Evolutionary conservation across 2,888 invertebrate species (phyloP).

Genomic region (Orchestes rusci): DNA sequence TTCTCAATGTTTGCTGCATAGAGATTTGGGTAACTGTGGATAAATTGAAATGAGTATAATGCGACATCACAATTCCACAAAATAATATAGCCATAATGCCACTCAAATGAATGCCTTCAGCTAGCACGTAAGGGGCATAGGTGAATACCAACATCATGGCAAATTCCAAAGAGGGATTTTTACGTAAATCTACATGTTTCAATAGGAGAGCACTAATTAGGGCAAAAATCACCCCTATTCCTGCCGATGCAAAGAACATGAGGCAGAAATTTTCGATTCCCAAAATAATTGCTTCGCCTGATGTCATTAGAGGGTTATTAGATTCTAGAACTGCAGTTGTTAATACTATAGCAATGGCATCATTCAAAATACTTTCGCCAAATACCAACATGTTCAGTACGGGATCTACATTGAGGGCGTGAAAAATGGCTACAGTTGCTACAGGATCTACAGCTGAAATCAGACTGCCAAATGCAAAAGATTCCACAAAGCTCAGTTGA

Average conservation of each 20-base stretch:
- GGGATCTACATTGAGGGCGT: constrained; percentile 94
- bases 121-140: constrained; percentile 95
- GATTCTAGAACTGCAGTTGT: constrained; percentile 81
- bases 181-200: constrained; percentile 92
- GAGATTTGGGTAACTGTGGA: constrained; percentile 98
- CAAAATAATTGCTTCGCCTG: constrained; percentile 78
- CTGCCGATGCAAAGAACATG: constrained; percentile 98
- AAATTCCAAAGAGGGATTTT: constrained; percentile 97
- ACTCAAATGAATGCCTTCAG: constrained; percentile 71
- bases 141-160: constrained; percentile 98
- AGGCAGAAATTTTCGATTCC: constrained; percentile 86
- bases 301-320: constrained; percentile 58
- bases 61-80: constrained; percentile 99
- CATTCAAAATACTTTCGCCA: constrained; percentile 92
- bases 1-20: constrained; percentile 98
- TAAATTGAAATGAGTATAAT: constrained; percentile 97
- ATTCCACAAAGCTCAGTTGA: constrained; percentile 87
- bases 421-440: constrained; percentile 97
- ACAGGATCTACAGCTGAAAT: constrained; percentile 99
- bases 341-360: constrained; percentile 96
- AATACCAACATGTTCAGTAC: constrained; percentile 99
- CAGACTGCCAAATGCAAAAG: constrained; percentile 96
- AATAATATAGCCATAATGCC: constrained; percentile 99
- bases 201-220: constrained; percentile 85
- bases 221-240: constrained; percentile 92